Percentiles rank a stretch among this genome's conserved stretches.
Evolutionary conservation across 1,140 invertebrate species (phyloP).

Genomic region (Sycobia sp.): DNA sequence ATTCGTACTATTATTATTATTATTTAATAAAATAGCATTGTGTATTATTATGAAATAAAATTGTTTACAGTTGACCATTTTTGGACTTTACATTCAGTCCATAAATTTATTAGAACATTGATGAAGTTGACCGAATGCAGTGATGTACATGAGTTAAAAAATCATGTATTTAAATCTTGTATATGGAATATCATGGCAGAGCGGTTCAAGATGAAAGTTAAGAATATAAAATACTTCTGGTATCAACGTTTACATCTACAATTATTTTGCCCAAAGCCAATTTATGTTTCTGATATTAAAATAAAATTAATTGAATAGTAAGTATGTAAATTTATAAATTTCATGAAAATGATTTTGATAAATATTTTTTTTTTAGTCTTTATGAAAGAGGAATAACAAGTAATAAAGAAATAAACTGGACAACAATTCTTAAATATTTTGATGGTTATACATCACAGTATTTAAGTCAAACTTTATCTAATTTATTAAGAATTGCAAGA

Average conservation of each 20-base stretch:
- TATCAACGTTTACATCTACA: constrained; percentile 48
- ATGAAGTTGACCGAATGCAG: constrained; percentile 38
- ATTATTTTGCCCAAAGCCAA: constrained; percentile 43
- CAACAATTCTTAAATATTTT: constrained; percentile 40
- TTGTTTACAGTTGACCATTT: no score
- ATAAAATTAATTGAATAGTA: constrained; percentile 53
- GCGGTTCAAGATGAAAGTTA: constrained; percentile 39
- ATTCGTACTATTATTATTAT: no score
- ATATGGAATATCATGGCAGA: constrained; percentile 49
- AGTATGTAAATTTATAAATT: constrained; percentile 32
- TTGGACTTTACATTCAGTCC: constrained; percentile 27
- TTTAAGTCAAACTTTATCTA: constrained; percentile 37
- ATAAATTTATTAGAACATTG: constrained; percentile 42
- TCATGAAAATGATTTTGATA: not conserved
- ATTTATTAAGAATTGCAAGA: constrained; percentile 22
- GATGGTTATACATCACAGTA: constrained; percentile 44
- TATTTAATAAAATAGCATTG: no score
- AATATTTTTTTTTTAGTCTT: constrained; percentile 38
- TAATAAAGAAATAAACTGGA: constrained; percentile 40
- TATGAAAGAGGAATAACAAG: constrained; percentile 44
- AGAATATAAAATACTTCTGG: constrained; percentile 45
- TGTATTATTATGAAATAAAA: no score
- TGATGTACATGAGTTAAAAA: constrained; percentile 48
- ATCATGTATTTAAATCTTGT: constrained; percentile 40
- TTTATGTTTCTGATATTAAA: constrained; percentile 50